Base-by-base conservation (phyloP, 2,888 invertebrate species). In the Orthosia gothica region DNA sequence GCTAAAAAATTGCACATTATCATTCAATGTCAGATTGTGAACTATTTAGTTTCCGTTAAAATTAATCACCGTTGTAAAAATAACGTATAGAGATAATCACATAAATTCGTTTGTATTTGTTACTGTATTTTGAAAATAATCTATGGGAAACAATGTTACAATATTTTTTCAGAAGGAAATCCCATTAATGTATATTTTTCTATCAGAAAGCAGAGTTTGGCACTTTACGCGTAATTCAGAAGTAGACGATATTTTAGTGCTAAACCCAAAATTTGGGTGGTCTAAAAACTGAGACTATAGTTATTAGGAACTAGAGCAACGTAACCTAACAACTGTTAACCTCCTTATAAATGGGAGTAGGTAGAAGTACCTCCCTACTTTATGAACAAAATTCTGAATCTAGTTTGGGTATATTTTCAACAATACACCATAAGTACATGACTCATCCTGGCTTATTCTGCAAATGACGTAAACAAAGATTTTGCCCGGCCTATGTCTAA, bases 401-500 rank as follows among this genome's bases (percentile, higher is more conserved):
- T 58, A 70, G 16, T 72, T 80, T 69, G 20, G 69, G 49, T 59
- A 74, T 20, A 26, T 50, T 50, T 69, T 66, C n/a, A 66, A 55
- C 62, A 55, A 55, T 45, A 69, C 47, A 49, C 32, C 40, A 47
- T 80, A 65, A 61, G 0, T 32, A 26, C 45, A n/a, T 86, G 87
- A 75, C 59, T 85, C 85, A 87, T 74, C 49, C 55, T 69, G 52
- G 54, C 74, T 64, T 73, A 76, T 74, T 79, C 72, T 59, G 59
- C 45, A 59, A 68, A 54, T 87, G 87, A 79, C 69, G 85, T 74
- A 74, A 76, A 70, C 76, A 65, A 67, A 45, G n/a, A 70, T 76
- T 79, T 81, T 74, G 66, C 85, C 52, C 58, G 18, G 69, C 45
- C 73, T 58, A 78, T 67, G 65, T 62, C 71, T 85, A 81, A 78